Evolutionary conservation across 2,797 vertebrate genomes (phyloP).

Genomic region (Margarornis squamiger): DNA sequence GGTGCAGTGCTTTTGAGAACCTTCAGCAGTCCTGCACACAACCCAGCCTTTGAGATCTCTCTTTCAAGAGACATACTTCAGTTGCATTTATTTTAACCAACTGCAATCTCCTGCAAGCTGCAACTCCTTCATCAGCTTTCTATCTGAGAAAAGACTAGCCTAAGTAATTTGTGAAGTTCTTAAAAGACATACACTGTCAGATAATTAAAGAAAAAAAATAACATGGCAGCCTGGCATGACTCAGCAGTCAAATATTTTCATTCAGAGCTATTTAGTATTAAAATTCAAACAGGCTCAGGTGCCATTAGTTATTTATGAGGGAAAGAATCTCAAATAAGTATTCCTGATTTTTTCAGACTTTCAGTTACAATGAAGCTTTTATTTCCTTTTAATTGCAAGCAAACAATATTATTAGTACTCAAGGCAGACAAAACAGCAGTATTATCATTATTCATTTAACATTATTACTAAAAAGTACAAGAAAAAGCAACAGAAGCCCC

Average conservation of each 20-base stretch:
- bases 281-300: conserved; percentile 75
- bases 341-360: conserved; percentile 68
- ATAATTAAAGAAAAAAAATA: conserved; percentile 36
- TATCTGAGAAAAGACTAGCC: background rate
- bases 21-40: background rate
- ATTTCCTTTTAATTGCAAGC: conserved; percentile 76
- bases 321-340: conserved; percentile 72
- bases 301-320: conserved; percentile 71
- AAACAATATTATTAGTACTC: conserved; percentile 59
- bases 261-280: conserved; percentile 72
- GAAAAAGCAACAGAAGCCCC: conserved; percentile 40
- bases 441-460: conserved; percentile 56
- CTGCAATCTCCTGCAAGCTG: background rate
- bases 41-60: background rate
- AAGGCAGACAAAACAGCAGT: conserved; percentile 55
- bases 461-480: conserved; percentile 53
- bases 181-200: conserved; percentile 32
- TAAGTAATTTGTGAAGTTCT: conserved; percentile 11
- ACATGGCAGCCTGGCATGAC: conserved; percentile 62
- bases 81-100: background rate
- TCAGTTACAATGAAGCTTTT: conserved; percentile 62
- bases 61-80: background rate
- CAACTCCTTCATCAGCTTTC: background rate
- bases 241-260: conserved; percentile 75
- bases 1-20: background rate